Base-by-base conservation (phyloP, 1,140 invertebrate genomes). In the Drosophila navojoa region DNA sequence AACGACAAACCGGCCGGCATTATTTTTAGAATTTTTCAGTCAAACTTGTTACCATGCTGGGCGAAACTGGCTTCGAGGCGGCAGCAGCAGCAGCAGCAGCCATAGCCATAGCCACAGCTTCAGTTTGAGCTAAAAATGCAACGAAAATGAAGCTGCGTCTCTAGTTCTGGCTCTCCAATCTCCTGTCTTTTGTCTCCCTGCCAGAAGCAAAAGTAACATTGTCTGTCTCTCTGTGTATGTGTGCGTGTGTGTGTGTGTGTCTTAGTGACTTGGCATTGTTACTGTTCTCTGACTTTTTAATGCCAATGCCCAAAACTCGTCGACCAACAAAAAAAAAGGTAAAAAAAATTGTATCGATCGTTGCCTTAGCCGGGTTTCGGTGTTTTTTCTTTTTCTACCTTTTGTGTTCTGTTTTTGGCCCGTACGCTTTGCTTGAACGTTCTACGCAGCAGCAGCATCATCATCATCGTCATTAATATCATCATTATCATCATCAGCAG, bases 1-100 rank as follows among this genome's bases (percentile, higher is more conserved):
- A 89, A 79, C 84, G 77, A 89, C 79, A 84, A 89, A 89, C 84
- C 84, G 76, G 79, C 84, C 79, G 84, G 84, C 70, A 75, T 89
- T 89, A 89, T 89, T 89, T 89, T 89, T 89, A 89, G 84, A 89
- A 87, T 84, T 79, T 84, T 82, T 89, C 76, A 87, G 79, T 71
- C 62, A 89, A 89, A 82, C 84, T 82, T 89, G 84, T 89, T 89
- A 84, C 84, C 77, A 80, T 70, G 77, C 75, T 80, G 75, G 77
- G 84, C 68, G 68, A 79, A 86, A 87, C 82, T 69, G 74, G 84
- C 84, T 77, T 71, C 58, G 52, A 70, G 78, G 62, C 78, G 66
- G 71, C 69, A 63, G 40, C 77, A 29, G 6, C 27, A 6, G 27
- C 27, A 29, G 27, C 27, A 68, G 66, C 68, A 59, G 50, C 27